Conservation (phyloP, 2,797 vertebrate species). For the Paguma larvata region DNA sequence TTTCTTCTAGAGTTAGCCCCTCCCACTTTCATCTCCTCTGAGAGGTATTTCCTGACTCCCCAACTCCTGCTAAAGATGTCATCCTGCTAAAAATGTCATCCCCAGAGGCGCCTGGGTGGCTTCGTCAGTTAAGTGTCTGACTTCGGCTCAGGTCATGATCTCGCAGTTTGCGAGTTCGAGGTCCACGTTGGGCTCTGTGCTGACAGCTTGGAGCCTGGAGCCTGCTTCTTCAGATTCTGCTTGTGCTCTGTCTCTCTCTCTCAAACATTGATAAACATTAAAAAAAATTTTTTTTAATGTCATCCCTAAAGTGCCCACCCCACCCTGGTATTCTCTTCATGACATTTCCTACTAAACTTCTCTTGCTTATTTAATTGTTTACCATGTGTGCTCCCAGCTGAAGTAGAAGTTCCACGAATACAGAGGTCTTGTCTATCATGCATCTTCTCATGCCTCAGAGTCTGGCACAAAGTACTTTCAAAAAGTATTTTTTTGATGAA, state of each 20-base stretch:
- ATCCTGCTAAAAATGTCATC: background rate
- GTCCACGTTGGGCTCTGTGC: background rate
- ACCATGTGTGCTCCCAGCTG: background rate
- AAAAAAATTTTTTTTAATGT: background rate
- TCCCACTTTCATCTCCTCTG: background rate
- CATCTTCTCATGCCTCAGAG: background rate
- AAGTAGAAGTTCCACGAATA: background rate
- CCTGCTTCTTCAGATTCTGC: background rate
- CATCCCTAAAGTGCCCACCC: background rate
- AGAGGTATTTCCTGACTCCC: background rate
- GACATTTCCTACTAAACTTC: background rate
- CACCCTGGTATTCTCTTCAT: background rate
- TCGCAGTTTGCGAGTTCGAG: accelerated
- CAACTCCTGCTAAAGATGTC: background rate
- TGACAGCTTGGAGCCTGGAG: background rate
- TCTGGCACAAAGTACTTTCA: background rate
- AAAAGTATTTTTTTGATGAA: background rate
- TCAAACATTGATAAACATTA: too few species aligned
- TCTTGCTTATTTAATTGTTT: background rate
- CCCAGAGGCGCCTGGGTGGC: background rate
- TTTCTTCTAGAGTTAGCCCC: background rate
- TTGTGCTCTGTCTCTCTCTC: too few species aligned
- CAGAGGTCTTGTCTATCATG: too few species aligned
- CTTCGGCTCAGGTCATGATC: background rate
- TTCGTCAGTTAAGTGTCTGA: too few species aligned